Percentiles rank a stretch among this genome's conserved stretches.
These are phyloP conservation scores for Aphrocallistes beatrix DNA, from an alignment of 37 sponge, comb jelly and placozoan genomes.

Conservation along the genomic window DNA sequence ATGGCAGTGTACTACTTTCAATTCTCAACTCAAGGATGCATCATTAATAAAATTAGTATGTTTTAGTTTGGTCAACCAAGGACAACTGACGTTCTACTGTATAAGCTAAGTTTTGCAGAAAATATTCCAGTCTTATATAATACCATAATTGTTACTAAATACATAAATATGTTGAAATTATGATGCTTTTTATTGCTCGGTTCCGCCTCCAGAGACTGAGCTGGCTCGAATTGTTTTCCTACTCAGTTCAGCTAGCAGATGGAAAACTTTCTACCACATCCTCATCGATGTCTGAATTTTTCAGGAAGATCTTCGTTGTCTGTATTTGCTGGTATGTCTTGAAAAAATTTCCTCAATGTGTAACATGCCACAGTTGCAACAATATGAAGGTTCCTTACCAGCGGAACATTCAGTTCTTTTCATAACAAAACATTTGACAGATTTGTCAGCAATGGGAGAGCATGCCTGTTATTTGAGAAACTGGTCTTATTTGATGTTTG, in stretches of 20 bases:
- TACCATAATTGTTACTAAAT: background rate
- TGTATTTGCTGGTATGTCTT: background rate
- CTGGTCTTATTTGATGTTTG: background rate
- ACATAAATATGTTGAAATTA: background rate
- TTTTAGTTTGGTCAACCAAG: too few species aligned
- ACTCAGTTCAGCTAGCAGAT: background rate
- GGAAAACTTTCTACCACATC: background rate
- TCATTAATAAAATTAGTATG: too few species aligned
- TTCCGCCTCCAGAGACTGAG: background rate
- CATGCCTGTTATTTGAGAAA: background rate
- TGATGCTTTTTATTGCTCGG: too few species aligned
- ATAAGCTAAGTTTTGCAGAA: background rate
- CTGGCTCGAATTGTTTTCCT: background rate
- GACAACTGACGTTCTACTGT: too few species aligned
- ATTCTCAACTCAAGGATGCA: too few species aligned
- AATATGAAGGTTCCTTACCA: background rate
- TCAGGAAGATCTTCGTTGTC: background rate
- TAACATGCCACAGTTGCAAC: background rate
- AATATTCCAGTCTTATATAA: background rate
- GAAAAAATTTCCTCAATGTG: background rate
- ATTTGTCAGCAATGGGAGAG: background rate
- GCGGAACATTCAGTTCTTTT: background rate
- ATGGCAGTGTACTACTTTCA: too few species aligned
- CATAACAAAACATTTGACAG: background rate
- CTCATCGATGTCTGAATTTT: background rate